phyloP scores from a whole-genome alignment of 1,140 invertebrate genomes.

The Temnothorax longispinosus region DNA sequence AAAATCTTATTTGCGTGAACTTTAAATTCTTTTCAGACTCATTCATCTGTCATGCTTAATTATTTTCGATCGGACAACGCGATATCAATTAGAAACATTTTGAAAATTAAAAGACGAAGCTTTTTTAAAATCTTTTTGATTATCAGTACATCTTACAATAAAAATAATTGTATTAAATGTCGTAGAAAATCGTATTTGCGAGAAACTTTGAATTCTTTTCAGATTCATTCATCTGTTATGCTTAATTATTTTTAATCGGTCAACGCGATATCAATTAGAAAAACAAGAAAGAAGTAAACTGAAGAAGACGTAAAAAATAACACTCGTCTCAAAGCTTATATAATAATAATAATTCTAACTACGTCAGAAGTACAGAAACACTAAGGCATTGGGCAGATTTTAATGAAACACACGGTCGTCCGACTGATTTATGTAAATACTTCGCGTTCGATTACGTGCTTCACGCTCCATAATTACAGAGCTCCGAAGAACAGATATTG shows the following conservation, averaged over 20 bases:
- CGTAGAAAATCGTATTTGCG: neutral
- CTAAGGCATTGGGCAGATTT: neutral
- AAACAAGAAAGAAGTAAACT: too few species aligned
- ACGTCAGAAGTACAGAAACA: neutral
- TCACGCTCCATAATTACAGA: constrained; percentile 3
- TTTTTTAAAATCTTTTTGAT: neutral
- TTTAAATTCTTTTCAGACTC: neutral
- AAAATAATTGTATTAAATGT: neutral
- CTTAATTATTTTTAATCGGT: neutral
- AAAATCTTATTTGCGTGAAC: neutral
- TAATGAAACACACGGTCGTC: constrained; percentile 10
- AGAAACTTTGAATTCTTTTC: neutral
- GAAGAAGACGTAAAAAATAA: neutral
- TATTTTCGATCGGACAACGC: neutral
- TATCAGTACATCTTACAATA: neutral
- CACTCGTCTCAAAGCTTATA: neutral
- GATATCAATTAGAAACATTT: neutral
- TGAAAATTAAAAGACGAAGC: neutral
- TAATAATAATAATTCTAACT: constrained; percentile 2
- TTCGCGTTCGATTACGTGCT: neutral
- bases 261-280: neutral
- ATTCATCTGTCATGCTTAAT: neutral
- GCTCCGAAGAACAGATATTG: neutral
- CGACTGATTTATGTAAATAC: constrained; percentile 21
- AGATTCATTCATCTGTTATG: neutral